Evolutionary conservation across 1,140 invertebrate genomes (phyloP).

Genomic region (Tetranychus cinnabarinus): DNA sequence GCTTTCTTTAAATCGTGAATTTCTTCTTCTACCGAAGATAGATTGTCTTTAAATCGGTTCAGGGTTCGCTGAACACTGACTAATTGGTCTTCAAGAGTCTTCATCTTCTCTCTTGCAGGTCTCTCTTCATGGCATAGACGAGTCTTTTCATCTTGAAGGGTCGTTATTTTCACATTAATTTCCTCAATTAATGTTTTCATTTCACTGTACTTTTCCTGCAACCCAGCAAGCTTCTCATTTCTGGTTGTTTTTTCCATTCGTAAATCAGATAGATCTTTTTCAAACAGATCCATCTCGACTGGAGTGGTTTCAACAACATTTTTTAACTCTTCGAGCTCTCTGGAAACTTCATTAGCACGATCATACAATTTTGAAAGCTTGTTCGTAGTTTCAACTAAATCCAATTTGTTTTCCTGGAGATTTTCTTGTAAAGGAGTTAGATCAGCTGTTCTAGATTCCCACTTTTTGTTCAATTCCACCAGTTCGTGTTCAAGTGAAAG

Average conservation of each 20-base stretch:
- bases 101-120: slow-evolving; percentile 14
- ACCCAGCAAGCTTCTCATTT: slow-evolving; percentile 7
- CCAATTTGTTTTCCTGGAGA: neutral
- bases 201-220: slow-evolving; percentile 14
- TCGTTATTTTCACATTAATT: no score
- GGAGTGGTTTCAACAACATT: neutral
- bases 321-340: slow-evolving; percentile 3
- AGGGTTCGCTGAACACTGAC: no score
- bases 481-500: neutral
- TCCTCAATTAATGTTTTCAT: neutral
- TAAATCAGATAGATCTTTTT: neutral
- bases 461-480: neutral
- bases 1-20: no score
- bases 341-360: neutral
- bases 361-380: neutral
- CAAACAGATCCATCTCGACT: slow-evolving; percentile 4
- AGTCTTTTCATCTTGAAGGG: no score
- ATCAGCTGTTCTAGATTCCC: neutral
- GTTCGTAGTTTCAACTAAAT: neutral
- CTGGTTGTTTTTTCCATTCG: neutral
- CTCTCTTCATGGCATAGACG: slow-evolving; percentile 17
- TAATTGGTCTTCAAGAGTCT: neutral
- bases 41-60: no score
- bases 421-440: neutral
- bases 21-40: no score